Conservation (phyloP, 2,888 invertebrate species). For the Trichacis sp. region DNA sequence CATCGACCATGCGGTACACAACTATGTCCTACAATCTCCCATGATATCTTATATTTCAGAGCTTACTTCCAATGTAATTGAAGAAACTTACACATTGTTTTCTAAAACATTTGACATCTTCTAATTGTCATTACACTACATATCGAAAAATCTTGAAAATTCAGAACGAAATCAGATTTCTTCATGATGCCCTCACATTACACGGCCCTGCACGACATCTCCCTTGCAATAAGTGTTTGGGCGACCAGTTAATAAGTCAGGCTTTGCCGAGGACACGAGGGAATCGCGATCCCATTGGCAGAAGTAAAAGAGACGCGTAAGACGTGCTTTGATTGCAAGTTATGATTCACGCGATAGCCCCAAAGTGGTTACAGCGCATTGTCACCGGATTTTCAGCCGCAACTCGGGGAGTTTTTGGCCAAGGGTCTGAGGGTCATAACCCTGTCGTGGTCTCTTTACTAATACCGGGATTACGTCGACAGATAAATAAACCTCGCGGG, state of each 20-base stretch:
- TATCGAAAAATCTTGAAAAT: no score
- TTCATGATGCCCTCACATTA: no score
- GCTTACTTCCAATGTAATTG: no score
- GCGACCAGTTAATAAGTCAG: slow-evolving; percentile 1
- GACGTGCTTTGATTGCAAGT: slow-evolving; percentile 29
- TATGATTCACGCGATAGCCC: slow-evolving; percentile 25
- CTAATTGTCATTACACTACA: no score
- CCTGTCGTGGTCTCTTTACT: slow-evolving; percentile 41
- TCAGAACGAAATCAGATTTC: no score
- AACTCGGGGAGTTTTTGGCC: slow-evolving; percentile 33
- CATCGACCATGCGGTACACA: no score
- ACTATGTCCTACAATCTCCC: no score
- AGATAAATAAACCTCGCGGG: slow-evolving; percentile 41
- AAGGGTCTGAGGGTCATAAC: slow-evolving; percentile 38
- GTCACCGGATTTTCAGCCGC: slow-evolving; percentile 31
- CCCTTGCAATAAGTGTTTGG: background rate
- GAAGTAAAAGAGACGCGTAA: slow-evolving; percentile 11
- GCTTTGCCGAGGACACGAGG: background rate
- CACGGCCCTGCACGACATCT: no score
- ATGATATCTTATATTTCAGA: no score
- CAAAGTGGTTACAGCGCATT: slow-evolving; percentile 36
- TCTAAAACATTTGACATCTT: no score
- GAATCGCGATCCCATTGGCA: background rate
- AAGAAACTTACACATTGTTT: no score
- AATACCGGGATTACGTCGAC: slow-evolving; percentile 42